Evolutionary conservation across 2,888 invertebrate species (phyloP), one percentile per base, ranked within the genome.

Genomic region (Xestia xanthographa): DNA sequence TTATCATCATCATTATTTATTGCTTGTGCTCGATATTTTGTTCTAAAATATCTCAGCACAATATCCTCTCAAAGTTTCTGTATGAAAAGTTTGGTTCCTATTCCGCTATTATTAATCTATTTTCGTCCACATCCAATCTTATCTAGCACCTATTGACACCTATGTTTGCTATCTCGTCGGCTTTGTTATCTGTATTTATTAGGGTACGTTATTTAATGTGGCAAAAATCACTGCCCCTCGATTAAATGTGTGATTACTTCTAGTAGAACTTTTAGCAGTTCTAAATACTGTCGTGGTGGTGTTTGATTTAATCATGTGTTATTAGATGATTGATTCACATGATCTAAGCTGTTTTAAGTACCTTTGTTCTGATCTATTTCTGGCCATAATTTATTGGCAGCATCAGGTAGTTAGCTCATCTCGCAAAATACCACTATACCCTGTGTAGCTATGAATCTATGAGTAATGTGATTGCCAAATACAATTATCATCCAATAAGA

Each of bases 401-500:
- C 74, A 72, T 66, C 69, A 60, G 65, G 68, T 73, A 66, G 68
- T 76, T 83, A 78, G 81, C 80, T 86, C 79, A 79, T 84, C 74
- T 76, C 76, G 66, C 65, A 82, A 84, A 80, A 83, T 80, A 81
- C 71, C 67, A 66, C 71, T 80, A 76, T 78, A 69, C 82, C 60
- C 58, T 66, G 3, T 65, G 11, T 62, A 56, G 60, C 63, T 69
- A 73, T 62, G 66, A 68, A 60, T 60, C 77, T 66, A 73, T 89
- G 86, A 87, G 74, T 79, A 88, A 84, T 74, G 77, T 65, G 79
- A 80, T 88, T 87, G 83, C 87, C 77, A 83, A 88, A 86, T 75
- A 79, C 81, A 88, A 88, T 89, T 89, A 88, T 80, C 88, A 66
- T 84, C 74, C 80, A 86, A 87, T 86, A 87, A 85, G 79, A 81